Conservation (phyloP, 2,113 vertebrate species). For the Sula dactylatra region DNA sequence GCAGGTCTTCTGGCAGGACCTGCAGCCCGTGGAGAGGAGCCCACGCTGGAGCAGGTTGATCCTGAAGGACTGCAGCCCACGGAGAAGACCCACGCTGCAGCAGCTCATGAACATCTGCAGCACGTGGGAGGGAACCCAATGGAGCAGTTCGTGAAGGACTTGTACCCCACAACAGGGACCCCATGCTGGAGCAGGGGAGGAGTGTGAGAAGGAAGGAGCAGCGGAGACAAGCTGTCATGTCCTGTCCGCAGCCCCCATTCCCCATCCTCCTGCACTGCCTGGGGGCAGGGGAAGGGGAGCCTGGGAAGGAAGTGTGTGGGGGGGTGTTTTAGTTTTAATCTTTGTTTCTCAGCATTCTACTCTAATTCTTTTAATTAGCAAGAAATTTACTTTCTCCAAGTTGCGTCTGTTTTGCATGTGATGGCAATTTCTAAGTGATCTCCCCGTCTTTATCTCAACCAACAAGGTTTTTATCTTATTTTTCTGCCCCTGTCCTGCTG, state of each 20-base stretch:
- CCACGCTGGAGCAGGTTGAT: not conserved
- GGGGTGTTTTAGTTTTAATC: not conserved
- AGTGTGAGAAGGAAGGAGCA: not conserved
- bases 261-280: not conserved
- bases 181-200: accelerated
- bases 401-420: not conserved
- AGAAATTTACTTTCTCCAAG: not conserved
- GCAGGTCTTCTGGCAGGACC: not conserved
- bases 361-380: not conserved
- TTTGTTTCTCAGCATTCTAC: not conserved
- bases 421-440: not conserved
- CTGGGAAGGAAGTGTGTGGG: not conserved
- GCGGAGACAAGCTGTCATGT: not conserved
- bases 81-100: not conserved
- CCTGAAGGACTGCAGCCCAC: not conserved
- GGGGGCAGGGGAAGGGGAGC: not conserved
- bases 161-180: accelerated
- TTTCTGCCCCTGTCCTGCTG: not conserved
- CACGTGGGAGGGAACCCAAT: not conserved
- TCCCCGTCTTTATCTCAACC: not conserved
- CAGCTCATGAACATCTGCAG: not conserved
- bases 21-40: not conserved
- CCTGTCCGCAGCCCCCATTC: not conserved
- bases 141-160: not conserved
- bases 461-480: not conserved